Evolutionary conservation across 2,113 vertebrate genomes (phyloP).

Genomic region (Labrus mixtus): DNA sequence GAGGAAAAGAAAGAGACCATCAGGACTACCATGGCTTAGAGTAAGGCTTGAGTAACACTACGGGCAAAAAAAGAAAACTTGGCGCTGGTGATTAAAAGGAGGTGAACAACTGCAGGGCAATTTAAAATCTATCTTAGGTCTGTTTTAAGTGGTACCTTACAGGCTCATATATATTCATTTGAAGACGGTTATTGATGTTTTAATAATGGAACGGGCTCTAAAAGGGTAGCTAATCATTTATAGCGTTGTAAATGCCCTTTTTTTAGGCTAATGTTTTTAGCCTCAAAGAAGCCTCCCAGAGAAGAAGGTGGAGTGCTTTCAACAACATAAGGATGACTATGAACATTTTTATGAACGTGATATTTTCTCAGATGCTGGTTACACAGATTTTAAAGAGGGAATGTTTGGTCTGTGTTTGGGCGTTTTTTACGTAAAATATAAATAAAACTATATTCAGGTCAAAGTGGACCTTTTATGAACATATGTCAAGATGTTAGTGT

Average conservation of each 20-base stretch:
- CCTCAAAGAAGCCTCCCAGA: not conserved
- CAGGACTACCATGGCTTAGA: not conserved
- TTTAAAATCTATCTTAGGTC: conserved; percentile 33
- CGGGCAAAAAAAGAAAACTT: conserved; percentile 6
- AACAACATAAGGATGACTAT: not conserved
- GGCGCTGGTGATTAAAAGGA: conserved; percentile 13
- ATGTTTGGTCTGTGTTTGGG: not conserved
- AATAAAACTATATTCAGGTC: not conserved
- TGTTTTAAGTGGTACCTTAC: conserved; percentile 29
- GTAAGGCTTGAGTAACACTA: not conserved
- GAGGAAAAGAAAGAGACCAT: conserved; percentile 2
- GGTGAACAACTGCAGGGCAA: conserved; percentile 13
- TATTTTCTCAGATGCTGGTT: not conserved
- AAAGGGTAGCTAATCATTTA: conserved; percentile 3
- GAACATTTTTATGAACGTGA: too few relatives aligned
- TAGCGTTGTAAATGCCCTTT: not conserved
- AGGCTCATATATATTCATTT: conserved; percentile 27
- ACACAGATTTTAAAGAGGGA: not conserved
- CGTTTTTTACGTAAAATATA: not conserved
- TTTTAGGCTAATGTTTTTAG: not conserved
- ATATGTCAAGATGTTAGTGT: not conserved
- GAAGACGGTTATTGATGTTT: conserved; percentile 27
- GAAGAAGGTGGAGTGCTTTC: not conserved
- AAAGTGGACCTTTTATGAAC: not conserved
- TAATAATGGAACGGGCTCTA: conserved; percentile 9